Conservation (phyloP, 1,140 invertebrate species). For the Procambarus virginalis region DNA sequence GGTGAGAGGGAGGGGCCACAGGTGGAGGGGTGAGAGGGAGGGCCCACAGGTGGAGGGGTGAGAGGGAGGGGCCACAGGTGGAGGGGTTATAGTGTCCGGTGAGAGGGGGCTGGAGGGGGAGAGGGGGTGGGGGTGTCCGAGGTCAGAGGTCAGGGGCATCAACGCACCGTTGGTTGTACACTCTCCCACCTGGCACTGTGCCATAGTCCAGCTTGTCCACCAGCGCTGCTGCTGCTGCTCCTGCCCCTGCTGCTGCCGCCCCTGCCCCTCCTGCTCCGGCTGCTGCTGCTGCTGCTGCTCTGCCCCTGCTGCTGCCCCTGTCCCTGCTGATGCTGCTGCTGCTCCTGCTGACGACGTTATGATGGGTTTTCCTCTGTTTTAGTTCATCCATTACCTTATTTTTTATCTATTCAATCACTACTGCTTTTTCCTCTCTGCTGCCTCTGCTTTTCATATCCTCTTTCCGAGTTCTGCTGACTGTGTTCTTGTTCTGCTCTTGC, state of each 20-base stretch:
- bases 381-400: too few relatives aligned
- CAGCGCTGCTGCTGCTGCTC: background rate
- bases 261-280: background rate
- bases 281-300: background rate
- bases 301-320: background rate
- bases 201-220: background rate
- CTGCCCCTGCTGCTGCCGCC: background rate
- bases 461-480: too few relatives aligned
- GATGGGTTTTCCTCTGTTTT: too few relatives aligned
- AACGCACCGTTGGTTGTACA: slow-evolving; percentile 13
- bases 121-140: background rate
- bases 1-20: too few relatives aligned
- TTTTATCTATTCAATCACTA: too few relatives aligned
- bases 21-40: too few relatives aligned
- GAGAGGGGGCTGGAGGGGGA: background rate
- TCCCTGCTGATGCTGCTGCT: background rate
- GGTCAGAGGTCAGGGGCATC: slow-evolving; percentile 21
- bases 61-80: background rate
- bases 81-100: background rate
- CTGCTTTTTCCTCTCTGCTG: too few relatives aligned
- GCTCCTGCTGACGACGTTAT: background rate
- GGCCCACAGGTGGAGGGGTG: too few relatives aligned
- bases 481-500: too few relatives aligned
- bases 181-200: slow-evolving; percentile 30
- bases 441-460: too few relatives aligned